Conservation (phyloP, 2,113 vertebrate species). For the Jaculus jaculus region DNA sequence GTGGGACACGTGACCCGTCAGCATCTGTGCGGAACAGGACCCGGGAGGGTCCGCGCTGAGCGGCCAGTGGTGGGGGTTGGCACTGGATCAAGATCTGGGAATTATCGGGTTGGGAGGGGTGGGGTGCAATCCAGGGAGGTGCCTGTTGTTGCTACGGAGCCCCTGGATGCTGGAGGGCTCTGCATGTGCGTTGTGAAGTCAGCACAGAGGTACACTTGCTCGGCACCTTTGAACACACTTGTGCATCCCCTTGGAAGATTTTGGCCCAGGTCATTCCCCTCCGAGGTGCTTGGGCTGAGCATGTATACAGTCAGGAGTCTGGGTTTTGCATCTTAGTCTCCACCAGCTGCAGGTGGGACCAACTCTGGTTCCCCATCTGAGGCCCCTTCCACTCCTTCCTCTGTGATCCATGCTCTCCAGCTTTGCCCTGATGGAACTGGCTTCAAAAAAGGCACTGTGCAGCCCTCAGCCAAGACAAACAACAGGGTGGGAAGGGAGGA, state of each 20-base stretch:
- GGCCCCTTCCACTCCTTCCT: conserved; percentile 36
- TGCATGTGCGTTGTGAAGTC: not conserved
- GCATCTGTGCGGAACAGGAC: conserved; percentile 72
- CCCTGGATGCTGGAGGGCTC: not conserved
- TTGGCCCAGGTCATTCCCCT: not conserved
- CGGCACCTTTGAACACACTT: not conserved
- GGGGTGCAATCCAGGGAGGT: not conserved
- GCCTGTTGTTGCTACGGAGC: not conserved
- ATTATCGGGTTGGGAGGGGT: not conserved
- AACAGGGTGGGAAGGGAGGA: not conserved
- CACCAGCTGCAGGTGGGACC: not conserved
- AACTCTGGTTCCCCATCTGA: not conserved
- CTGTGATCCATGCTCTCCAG: conserved; percentile 31
- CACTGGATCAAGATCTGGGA: not conserved
- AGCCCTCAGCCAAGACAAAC: conserved; percentile 73
- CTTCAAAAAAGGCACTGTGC: not conserved
- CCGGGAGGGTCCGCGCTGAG: not conserved
- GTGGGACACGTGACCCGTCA: conserved; percentile 72
- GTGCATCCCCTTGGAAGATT: not conserved
- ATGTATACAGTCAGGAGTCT: not conserved
- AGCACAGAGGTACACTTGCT: not conserved
- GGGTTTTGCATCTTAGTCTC: not conserved
- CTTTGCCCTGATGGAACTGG: conserved; percentile 20
- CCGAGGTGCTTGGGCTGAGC: not conserved
- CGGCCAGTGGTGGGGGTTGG: not conserved